A percentile compares a stretch with the other conserved stretches of the same genome.
These are phyloP conservation scores for Balaenoptera acutorostrata DNA, from an alignment of 2,113 vertebrate species.

Conservation along the genomic window DNA sequence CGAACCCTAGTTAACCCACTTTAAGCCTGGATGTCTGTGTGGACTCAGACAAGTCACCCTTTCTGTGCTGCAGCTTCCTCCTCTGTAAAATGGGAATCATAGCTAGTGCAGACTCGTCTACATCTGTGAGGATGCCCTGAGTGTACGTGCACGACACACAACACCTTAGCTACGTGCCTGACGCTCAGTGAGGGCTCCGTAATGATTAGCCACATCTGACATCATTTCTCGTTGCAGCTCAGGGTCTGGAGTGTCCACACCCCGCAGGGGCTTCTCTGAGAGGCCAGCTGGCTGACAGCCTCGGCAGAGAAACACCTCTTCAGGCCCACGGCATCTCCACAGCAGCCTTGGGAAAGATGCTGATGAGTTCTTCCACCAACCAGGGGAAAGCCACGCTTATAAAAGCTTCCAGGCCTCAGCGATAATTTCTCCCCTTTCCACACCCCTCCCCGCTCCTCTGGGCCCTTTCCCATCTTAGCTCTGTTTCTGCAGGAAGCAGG, in stretches of 20 bases:
- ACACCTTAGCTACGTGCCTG: accelerated
- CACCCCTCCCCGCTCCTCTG: background rate
- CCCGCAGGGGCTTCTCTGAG: background rate
- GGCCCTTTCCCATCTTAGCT: constrained; percentile 26
- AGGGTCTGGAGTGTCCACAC: background rate
- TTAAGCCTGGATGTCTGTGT: background rate
- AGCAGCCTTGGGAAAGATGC: background rate
- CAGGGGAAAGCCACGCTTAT: background rate
- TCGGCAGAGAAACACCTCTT: background rate
- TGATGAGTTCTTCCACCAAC: background rate
- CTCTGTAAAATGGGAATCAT: background rate
- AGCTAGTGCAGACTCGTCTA: too few relatives aligned
- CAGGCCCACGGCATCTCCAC: constrained; percentile 4
- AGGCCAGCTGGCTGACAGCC: constrained; percentile 30
- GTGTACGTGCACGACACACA: accelerated
- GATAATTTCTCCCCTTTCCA: background rate
- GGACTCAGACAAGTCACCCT: background rate
- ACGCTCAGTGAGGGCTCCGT: accelerated
- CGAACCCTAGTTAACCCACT: background rate
- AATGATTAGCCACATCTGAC: background rate
- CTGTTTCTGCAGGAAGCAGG: constrained; percentile 30
- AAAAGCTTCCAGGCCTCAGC: constrained; percentile 55
- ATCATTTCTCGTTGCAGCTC: background rate
- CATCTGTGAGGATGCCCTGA: background rate
- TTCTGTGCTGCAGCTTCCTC: background rate